Percentiles rank a stretch among this genome's conserved stretches.
Evolutionary conservation across 1,140 invertebrate genomes (phyloP).

Genomic region (Oryctes rhinoceros): DNA sequence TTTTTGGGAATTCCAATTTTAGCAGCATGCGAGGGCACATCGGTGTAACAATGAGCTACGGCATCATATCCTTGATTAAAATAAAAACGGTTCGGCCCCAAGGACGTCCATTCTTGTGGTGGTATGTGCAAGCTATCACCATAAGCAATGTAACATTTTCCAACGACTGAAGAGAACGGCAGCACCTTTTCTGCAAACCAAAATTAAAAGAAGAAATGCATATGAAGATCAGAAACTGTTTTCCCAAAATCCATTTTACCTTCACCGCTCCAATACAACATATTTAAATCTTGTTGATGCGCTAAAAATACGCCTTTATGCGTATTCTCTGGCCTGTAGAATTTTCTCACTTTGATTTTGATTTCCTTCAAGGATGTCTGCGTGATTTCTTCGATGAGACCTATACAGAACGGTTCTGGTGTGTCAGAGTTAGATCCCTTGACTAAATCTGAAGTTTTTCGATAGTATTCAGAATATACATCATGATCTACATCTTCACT

Average conservation of each 20-base stretch:
- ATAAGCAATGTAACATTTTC: conserved; percentile 71
- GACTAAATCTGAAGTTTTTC: conserved; percentile 72
- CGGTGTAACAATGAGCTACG: conserved; percentile 66
- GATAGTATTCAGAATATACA: conserved; percentile 80
- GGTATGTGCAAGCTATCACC: conserved; percentile 65
- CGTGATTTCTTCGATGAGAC: conserved; percentile 53
- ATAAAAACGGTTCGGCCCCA: conserved; percentile 78
- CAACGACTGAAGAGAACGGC: conserved; percentile 65
- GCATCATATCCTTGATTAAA: conserved; percentile 77
- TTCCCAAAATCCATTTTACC: conserved; percentile 59
- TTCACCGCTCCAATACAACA: conserved; percentile 82
- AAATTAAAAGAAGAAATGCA: conserved; percentile 38
- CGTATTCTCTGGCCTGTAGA: conserved; percentile 84
- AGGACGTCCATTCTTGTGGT: conserved; percentile 69
- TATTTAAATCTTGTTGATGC: conserved; percentile 75
- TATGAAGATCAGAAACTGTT: background rate
- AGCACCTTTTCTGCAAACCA: conserved; percentile 64
- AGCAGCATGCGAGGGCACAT: conserved; percentile 70
- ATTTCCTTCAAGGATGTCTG: conserved; percentile 64
- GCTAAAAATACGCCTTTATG: conserved; percentile 64
- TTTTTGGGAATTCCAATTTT: conserved; percentile 69
- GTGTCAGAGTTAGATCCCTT: conserved; percentile 78
- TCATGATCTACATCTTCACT: conserved; percentile 71
- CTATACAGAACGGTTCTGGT: conserved; percentile 76
- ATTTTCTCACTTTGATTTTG: conserved; percentile 72